A percentile compares a stretch with the other conserved stretches of the same genome.
These are phyloP conservation scores for Leptocoma aspasia DNA, from an alignment of 2,113 vertebrate genomes.

Conservation along the genomic window DNA sequence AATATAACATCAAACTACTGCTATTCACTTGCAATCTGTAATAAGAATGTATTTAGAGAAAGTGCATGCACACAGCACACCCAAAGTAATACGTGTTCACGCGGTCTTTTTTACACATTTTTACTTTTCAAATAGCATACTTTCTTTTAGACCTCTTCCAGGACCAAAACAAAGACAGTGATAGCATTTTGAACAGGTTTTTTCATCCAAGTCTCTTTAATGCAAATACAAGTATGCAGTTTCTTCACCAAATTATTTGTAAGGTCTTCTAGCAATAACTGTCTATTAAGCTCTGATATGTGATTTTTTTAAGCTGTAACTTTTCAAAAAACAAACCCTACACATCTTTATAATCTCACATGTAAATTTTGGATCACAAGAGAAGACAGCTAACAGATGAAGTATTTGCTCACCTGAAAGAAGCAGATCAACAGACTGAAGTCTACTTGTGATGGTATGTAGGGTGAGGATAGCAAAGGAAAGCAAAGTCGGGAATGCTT, in stretches of 20 bases:
- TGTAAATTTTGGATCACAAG: constrained; percentile 54
- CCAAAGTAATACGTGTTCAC: not conserved
- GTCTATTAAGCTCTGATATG: not conserved
- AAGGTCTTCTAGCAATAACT: not conserved
- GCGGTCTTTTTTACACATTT: not conserved
- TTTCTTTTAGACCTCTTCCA: not conserved
- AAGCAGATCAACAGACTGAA: constrained; percentile 73
- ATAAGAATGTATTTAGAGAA: not conserved
- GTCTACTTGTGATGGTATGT: constrained; percentile 74
- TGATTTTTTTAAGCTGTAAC: not conserved
- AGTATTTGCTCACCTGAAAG: constrained; percentile 75
- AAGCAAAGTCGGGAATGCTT: constrained; percentile 75
- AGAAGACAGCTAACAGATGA: constrained; percentile 62
- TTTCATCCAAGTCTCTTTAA: not conserved
- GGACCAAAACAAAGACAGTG: not conserved
- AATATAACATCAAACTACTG: not conserved
- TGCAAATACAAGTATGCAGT: not conserved
- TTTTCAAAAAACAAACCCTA: not conserved
- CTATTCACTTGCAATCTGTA: not conserved
- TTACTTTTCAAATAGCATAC: not conserved
- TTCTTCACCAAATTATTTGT: not conserved
- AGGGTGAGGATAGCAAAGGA: constrained; percentile 76
- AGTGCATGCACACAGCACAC: not conserved
- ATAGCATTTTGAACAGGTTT: not conserved
- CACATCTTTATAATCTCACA: constrained; percentile 37